Percentiles rank a stretch among this genome's conserved stretches.
Evolutionary conservation across 2,113 vertebrate genomes (phyloP).

Genomic region (Actenoides hombroni): DNA sequence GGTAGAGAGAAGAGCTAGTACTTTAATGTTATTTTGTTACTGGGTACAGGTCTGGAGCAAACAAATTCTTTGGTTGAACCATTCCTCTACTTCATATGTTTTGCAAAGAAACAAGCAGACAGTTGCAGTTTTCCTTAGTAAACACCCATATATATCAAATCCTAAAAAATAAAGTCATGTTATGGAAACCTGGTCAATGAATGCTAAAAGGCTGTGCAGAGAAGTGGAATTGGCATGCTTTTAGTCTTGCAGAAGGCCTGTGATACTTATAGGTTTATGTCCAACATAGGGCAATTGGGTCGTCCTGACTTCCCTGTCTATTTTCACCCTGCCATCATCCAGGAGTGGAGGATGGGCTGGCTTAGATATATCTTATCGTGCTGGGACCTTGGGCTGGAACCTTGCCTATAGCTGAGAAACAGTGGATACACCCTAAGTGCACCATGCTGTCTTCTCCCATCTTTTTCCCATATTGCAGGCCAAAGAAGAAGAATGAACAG

Average conservation of each 20-base stretch:
- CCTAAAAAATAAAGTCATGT: background rate
- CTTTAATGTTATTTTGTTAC: background rate
- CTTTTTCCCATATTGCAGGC: background rate
- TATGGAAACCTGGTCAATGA: background rate
- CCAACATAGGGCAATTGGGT: background rate
- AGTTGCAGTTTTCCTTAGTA: background rate
- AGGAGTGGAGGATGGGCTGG: background rate
- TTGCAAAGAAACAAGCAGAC: background rate
- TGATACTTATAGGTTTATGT: background rate
- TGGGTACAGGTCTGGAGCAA: background rate
- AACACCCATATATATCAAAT: background rate
- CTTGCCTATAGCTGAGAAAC: background rate
- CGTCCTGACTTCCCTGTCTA: background rate
- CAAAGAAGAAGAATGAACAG: background rate
- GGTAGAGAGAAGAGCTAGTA: background rate
- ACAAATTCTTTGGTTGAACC: background rate
- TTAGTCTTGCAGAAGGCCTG: background rate
- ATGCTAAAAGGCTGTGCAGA: background rate
- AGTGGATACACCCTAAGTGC: background rate
- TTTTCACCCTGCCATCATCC: background rate
- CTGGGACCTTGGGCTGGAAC: background rate
- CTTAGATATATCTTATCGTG: accelerated
- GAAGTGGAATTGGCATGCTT: background rate
- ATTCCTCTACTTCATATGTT: background rate
- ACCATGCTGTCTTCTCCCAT: background rate